Percentiles rank a stretch among this genome's conserved stretches.
These are phyloP conservation scores for Zhengitettix transpicula DNA, from an alignment of 2,888 invertebrate species.

Conservation along the genomic window DNA sequence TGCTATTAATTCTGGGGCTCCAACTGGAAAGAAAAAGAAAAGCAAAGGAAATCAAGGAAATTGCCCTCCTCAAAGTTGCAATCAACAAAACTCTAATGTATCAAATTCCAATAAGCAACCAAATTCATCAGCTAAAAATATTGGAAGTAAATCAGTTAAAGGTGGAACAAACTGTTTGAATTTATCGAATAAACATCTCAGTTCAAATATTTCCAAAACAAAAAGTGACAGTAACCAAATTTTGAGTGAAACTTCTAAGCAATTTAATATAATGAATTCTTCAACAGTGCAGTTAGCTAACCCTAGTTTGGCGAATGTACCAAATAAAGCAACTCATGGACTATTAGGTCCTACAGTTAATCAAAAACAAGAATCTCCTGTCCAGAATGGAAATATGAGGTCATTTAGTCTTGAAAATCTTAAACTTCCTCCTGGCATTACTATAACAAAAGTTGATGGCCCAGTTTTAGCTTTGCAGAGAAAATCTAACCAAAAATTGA, in stretches of 20 bases:
- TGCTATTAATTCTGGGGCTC: conserved; percentile 8
- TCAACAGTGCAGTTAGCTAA: background rate
- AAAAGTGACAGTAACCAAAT: no score
- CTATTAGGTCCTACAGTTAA: background rate
- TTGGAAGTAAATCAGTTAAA: no score
- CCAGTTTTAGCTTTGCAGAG: conserved; percentile 20
- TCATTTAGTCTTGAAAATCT: conserved; percentile 30
- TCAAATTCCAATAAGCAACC: background rate
- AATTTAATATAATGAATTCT: no score
- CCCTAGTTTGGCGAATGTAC: background rate
- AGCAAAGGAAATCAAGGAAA: conserved; percentile 5
- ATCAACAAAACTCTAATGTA: background rate
- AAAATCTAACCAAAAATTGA: conserved; percentile 20
- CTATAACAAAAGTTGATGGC: conserved; percentile 50
- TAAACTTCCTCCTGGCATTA: conserved; percentile 62
- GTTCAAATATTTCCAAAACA: no score
- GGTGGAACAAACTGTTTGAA: no score
- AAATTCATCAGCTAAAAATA: background rate
- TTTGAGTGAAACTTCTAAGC: no score
- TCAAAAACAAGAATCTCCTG: background rate
- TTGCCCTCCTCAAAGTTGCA: background rate
- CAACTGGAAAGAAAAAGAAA: conserved; percentile 14
- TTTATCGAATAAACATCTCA: no score
- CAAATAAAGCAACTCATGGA: background rate
- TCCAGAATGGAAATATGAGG: background rate